These are phyloP conservation scores for Gallinago stenura DNA, from an alignment of 2,797 vertebrate species.

Conservation along the genomic window DNA sequence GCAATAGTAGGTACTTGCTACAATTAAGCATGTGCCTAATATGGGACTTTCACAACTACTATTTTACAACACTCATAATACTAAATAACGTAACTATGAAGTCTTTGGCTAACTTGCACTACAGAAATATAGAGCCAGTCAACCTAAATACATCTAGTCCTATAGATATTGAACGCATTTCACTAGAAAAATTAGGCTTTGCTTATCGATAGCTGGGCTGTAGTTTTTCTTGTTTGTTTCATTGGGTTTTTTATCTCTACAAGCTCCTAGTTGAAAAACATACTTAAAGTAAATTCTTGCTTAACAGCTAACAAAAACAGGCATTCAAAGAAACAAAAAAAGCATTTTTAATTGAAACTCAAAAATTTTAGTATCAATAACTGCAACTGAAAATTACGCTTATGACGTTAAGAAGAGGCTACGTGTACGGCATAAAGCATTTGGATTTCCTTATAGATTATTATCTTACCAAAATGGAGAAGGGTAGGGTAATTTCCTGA, in stretches of 20 bases:
- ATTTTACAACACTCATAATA: background rate
- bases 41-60: background rate
- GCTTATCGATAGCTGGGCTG: background rate
- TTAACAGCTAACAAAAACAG: conserved; percentile 16
- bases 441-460: conserved; percentile 80
- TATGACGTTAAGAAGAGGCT: conserved; percentile 65
- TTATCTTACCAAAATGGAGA: conserved; percentile 88
- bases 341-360: conserved; percentile 73
- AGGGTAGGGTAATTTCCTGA: conserved; percentile 86
- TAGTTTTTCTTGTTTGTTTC: background rate
- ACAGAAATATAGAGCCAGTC: background rate
- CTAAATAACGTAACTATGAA: background rate
- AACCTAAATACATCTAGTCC: background rate
- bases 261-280: background rate
- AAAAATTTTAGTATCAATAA: conserved; percentile 65
- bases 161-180: background rate
- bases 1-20: background rate
- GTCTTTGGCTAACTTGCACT: background rate
- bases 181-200: background rate
- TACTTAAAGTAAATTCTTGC: background rate
- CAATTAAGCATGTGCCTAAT: background rate
- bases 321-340: conserved; percentile 40
- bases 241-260: background rate
- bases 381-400: conserved; percentile 72
- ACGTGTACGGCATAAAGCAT: conserved; percentile 72